Evolutionary conservation across 2,888 invertebrate species (phyloP).

Genomic region (Coelopa pilipes): DNA sequence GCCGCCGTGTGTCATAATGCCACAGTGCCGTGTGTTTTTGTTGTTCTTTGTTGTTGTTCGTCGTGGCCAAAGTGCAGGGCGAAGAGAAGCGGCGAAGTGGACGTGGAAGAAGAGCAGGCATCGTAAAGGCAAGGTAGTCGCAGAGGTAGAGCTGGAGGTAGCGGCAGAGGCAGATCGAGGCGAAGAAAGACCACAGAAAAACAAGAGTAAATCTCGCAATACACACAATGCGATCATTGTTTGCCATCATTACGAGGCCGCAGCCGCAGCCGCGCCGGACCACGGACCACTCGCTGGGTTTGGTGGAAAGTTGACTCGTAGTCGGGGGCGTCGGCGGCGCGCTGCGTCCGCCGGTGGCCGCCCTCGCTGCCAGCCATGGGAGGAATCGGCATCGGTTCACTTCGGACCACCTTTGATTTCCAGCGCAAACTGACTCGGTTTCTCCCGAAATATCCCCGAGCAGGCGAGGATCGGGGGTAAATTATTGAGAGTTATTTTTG

Average conservation of each 20-base stretch:
- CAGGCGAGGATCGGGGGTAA: too few species aligned
- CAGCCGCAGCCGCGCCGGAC: background rate
- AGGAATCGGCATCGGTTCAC: too few species aligned
- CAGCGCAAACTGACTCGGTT: too few species aligned
- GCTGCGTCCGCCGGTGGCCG: too few species aligned
- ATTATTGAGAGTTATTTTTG: too few species aligned
- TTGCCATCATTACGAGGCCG: background rate
- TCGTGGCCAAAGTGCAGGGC: conserved; percentile 1
- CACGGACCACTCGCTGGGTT: too few species aligned
- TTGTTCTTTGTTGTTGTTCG: conserved; percentile 6
- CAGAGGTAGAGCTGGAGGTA: background rate
- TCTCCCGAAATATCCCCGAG: too few species aligned
- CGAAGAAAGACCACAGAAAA: conserved; percentile 12
- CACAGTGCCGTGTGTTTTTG: conserved; percentile 1
- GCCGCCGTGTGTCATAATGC: conserved; percentile 33
- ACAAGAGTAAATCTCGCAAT: conserved; percentile 25
- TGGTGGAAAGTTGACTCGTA: too few species aligned
- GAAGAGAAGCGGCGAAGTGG: conserved; percentile 1
- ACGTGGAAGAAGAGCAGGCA: background rate
- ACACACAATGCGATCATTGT: conserved; percentile 15
- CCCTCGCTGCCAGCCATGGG: too few species aligned
- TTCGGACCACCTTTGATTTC: too few species aligned
- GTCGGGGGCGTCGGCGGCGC: too few species aligned
- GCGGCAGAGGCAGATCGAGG: conserved; percentile 3
- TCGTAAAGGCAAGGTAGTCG: background rate